Evolutionary conservation across 2,797 vertebrate species (phyloP), one percentile per base, ranked within the genome.

Genomic region (Coreius guichenoti): DNA sequence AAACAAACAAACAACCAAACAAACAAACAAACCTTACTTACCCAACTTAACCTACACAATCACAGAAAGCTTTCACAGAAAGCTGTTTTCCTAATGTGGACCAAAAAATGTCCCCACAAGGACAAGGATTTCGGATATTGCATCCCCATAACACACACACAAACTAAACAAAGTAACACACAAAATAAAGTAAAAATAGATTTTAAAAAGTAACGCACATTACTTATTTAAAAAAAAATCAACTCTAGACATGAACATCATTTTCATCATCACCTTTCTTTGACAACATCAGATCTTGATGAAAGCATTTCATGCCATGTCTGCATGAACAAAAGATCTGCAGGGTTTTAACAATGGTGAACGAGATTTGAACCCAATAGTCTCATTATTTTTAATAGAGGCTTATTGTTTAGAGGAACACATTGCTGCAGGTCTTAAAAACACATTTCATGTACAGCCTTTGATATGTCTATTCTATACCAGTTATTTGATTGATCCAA

Each of bases 381-480:
- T 75, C 84, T 86, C 82, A 86, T 89, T 88, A 85, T 88, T 89
- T 90, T 83, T 77, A 87, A 88, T 83, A 69, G 84, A 81, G 72
- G 65, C 72, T 83, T 58, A 83, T 33, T 58, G 73, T 82, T 86
- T 63, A 74, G 23, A 11, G 65, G 58, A 69, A 72, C 12, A 70
- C 54, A 84, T 51, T 63, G 61, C 68, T 79, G 9, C n/a, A 70
- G 63, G 23, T 47, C 29, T 72, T 70, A 31, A 70, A 77, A 85
- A 77, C 47, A 63, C 81, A 82, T 87, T 85, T 82, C 68, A 63
- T 19, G 16, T 39, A 49, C 54, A 43, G 12, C 45, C 29, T 54
- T 65, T 29, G 54, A 51, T 43, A 67, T 82, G 61, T 76, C 68
- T 81, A 49, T 8, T 43, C 39, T 43, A 43, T 68, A 74, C 54